Evolutionary conservation across 2,113 vertebrate genomes (phyloP).

Genomic region (Butorides virescens): DNA sequence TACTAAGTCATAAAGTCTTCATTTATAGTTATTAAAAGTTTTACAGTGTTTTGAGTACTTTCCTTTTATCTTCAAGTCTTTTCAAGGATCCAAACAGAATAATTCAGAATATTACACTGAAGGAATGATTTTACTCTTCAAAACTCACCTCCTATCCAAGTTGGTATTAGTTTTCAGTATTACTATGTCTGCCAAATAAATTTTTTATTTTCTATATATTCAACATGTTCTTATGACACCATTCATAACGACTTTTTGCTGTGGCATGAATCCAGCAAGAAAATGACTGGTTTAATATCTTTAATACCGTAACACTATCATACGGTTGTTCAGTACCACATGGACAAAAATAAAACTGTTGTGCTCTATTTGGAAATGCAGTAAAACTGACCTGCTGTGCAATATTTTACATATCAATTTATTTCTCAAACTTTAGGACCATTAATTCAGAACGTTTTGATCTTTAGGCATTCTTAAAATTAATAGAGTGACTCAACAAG

Average conservation of each 20-base stretch:
- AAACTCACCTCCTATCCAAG: constrained; percentile 17
- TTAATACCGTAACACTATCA: constrained; percentile 61
- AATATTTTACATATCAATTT: constrained; percentile 57
- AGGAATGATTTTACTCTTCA: background rate
- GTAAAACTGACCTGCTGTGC: constrained; percentile 54
- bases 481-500: constrained; percentile 41
- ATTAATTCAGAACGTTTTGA: constrained; percentile 28
- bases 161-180: constrained; percentile 56
- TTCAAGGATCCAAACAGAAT: constrained; percentile 11
- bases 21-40: constrained; percentile 16
- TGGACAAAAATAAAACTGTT: constrained; percentile 68
- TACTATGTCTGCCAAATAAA: constrained; percentile 49
- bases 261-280: constrained; percentile 61
- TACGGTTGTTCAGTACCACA: constrained; percentile 41
- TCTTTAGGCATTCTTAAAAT: constrained; percentile 27
- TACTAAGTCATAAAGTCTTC: background rate
- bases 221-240: constrained; percentile 29
- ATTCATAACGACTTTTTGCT: constrained; percentile 50
- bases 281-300: constrained; percentile 66
- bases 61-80: background rate
- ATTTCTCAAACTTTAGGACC: constrained; percentile 33
- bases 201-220: constrained; percentile 60
- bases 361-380: constrained; percentile 49
- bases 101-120: background rate
- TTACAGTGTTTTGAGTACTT: background rate